Percentiles rank a stretch among this genome's conserved stretches.
These are phyloP conservation scores for Steatocranus sp. DNA, from an alignment of 2,797 vertebrate genomes.

Conservation along the genomic window DNA sequence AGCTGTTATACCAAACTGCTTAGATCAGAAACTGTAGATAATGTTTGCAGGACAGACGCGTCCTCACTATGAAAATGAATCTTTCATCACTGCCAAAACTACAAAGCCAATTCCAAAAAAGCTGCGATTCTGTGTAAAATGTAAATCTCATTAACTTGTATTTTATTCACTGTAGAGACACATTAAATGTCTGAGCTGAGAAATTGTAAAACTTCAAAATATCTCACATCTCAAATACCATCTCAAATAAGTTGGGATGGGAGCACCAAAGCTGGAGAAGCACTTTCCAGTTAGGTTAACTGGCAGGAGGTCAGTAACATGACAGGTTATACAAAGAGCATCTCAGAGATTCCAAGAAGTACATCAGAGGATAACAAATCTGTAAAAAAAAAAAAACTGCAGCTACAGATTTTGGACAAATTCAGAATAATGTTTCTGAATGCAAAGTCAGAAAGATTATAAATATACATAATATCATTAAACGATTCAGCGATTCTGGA, in stretches of 20 bases:
- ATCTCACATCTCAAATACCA: neutral
- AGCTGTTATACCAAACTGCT: neutral
- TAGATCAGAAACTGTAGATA: neutral
- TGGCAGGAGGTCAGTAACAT: neutral
- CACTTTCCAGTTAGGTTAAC: neutral
- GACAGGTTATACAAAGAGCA: neutral
- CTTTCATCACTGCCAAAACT: neutral
- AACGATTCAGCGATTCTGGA: neutral
- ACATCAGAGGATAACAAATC: neutral
- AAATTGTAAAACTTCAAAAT: neutral
- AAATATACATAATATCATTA: neutral
- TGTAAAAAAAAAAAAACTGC: neutral
- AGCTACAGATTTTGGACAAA: neutral
- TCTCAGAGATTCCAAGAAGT: neutral
- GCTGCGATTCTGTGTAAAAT: neutral
- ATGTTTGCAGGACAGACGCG: neutral
- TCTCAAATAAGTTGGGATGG: neutral
- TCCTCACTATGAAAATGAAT: neutral
- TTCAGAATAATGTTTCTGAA: neutral
- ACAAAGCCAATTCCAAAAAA: neutral
- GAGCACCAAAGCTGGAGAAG: neutral
- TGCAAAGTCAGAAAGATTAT: neutral
- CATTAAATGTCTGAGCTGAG: neutral
- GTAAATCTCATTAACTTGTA: neutral
- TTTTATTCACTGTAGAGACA: neutral